A percentile compares a stretch with the other conserved stretches of the same genome.
phyloP scores from a whole-genome alignment of 2,888 invertebrate genomes.

The Chymomyza fuscimana region DNA sequence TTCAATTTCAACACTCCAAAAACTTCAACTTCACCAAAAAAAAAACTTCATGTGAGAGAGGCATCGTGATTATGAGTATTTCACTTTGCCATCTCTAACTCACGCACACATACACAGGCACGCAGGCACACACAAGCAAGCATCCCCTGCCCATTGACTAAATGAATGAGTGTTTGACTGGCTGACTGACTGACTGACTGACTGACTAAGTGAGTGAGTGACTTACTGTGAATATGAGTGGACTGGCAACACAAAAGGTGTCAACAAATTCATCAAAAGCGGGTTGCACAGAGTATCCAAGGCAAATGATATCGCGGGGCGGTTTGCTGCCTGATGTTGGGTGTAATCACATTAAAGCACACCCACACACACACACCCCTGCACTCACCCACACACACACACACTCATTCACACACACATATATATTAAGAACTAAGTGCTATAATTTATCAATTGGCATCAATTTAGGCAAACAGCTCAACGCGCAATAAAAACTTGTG shows the following conservation, averaged over 20 bases:
- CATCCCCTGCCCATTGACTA: background rate
- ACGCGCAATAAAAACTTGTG: slow-evolving; percentile 43
- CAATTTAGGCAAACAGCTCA: slow-evolving; percentile 62
- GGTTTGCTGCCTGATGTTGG: background rate
- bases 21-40: too few species aligned
- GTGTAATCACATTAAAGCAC: slow-evolving; percentile 28
- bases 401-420: slow-evolving; percentile 24
- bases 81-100: background rate
- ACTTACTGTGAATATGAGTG: background rate
- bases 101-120: background rate
- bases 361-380: background rate
- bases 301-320: slow-evolving; percentile 22
- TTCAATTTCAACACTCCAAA: too few species aligned
- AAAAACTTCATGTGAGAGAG: too few species aligned
- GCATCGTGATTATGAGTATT: background rate
- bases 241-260: slow-evolving; percentile 44
- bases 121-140: background rate
- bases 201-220: slow-evolving; percentile 23
- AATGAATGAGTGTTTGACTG: slow-evolving; percentile 22
- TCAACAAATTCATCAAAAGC: slow-evolving; percentile 47
- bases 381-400: background rate
- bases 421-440: slow-evolving; percentile 29
- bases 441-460: slow-evolving; percentile 77
- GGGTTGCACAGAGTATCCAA: slow-evolving; percentile 23
- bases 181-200: slow-evolving; percentile 26